A percentile compares a stretch with the other conserved stretches of the same genome.
Conservation (phyloP, 2,888 invertebrate genomes). For the Drosophila rubida region DNA sequence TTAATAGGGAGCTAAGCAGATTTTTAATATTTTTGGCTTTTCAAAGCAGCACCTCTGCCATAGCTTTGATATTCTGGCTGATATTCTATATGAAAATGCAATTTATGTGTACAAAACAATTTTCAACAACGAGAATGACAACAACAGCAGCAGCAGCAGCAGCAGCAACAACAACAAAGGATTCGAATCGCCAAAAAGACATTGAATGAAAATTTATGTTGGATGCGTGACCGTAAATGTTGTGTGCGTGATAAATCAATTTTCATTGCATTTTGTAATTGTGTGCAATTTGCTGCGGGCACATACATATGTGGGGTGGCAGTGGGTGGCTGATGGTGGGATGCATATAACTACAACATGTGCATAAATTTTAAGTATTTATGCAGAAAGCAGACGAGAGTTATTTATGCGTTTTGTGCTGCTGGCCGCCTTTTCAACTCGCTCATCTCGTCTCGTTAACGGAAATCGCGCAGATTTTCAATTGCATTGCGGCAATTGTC, state of each 20-base stretch:
- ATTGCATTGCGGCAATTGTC: constrained; percentile 72
- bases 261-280: constrained; percentile 78
- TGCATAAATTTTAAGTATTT: constrained; percentile 69
- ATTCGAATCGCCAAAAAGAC: constrained; percentile 63
- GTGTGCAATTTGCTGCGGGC: constrained; percentile 62
- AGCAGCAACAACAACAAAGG: constrained; percentile 17
- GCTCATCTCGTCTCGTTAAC: constrained; percentile 46
- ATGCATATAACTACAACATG: constrained; percentile 21
- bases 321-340: constrained; percentile 5
- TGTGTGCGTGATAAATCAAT: constrained; percentile 78
- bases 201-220: constrained; percentile 77
- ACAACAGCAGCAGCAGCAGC: constrained; percentile 28
- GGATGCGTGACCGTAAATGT: constrained; percentile 77
- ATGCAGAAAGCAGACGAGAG: constrained; percentile 46
- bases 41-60: background rate
- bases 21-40: constrained; percentile 17
- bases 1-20: constrained; percentile 28
- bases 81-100: constrained; percentile 59
- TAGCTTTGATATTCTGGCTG: background rate
- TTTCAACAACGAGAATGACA: constrained; percentile 47
- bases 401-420: constrained; percentile 62
- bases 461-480: constrained; percentile 68
- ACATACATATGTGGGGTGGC: background rate
- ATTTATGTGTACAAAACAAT: constrained; percentile 71
- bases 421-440: constrained; percentile 41